Evolutionary conservation across 2,888 invertebrate genomes (phyloP).

Genomic region (Eristalinus aeneus): DNA sequence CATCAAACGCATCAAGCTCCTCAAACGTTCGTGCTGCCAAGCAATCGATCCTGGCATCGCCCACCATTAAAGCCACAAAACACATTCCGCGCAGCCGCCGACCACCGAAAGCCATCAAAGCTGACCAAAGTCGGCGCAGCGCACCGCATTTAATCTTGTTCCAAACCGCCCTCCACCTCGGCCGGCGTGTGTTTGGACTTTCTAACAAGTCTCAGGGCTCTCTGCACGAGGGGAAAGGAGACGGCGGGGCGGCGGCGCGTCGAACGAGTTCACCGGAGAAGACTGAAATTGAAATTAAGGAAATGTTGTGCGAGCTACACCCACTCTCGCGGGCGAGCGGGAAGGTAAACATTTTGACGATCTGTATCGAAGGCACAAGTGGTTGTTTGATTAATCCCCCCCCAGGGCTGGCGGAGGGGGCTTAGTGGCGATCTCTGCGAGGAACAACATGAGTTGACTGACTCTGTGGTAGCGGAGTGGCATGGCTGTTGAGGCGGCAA

Average conservation of each 20-base stretch:
- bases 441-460: not conserved
- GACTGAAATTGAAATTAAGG: constrained; percentile 1
- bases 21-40: not conserved
- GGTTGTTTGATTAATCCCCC: constrained; percentile 6
- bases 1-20: not conserved
- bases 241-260: not conserved
- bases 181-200: not conserved
- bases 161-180: not conserved
- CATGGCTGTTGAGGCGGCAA: not conserved
- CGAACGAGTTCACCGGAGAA: not conserved
- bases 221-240: not conserved
- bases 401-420: not conserved
- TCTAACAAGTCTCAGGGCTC: not conserved
- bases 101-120: constrained; percentile 1
- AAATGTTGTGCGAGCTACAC: not conserved
- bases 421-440: not conserved
- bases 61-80: not conserved
- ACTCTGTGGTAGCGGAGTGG: not conserved
- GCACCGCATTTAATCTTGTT: not conserved
- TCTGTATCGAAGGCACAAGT: constrained; percentile 6
- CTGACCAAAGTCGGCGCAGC: not conserved
- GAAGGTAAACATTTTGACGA: not conserved
- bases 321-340: not conserved
- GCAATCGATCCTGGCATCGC: not conserved
- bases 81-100: not conserved